Percentiles rank a stretch among this genome's conserved stretches.
phyloP scores from a whole-genome alignment of 1,140 invertebrate species.

The Galleria mellonella region DNA sequence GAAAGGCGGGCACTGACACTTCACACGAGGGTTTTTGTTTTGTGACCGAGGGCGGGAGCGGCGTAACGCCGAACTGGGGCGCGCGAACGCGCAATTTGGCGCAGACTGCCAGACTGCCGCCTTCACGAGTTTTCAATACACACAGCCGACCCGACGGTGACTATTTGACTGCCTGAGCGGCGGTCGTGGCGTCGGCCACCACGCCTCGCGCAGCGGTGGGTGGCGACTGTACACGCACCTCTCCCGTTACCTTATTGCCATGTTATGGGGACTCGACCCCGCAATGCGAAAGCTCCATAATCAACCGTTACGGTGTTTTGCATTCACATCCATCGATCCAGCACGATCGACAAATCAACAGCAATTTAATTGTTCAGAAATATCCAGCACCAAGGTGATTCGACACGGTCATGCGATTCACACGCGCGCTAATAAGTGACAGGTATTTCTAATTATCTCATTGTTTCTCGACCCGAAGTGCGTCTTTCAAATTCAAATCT shows the following conservation, averaged over 20 bases:
- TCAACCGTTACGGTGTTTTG: constrained; percentile 32
- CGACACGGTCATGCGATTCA: constrained; percentile 9
- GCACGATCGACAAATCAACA: not conserved
- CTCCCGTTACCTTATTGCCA: constrained; percentile 69
- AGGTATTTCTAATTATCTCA: constrained; percentile 21
- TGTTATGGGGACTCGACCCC: constrained; percentile 67
- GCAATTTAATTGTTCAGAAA: not conserved
- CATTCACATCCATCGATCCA: constrained; percentile 15
- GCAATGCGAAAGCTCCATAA: constrained; percentile 49
- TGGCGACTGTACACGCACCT: constrained; percentile 51
- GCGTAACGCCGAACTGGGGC: constrained; percentile 30
- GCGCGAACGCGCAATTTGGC: constrained; percentile 46
- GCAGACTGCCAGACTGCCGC: constrained; percentile 50
- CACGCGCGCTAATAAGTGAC: constrained; percentile 3
- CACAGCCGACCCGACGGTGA: constrained; percentile 47
- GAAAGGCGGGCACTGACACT: constrained; percentile 56
- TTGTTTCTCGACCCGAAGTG: constrained; percentile 23
- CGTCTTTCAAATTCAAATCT: constrained; percentile 38
- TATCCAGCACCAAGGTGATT: constrained; percentile 11
- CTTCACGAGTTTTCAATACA: constrained; percentile 40
- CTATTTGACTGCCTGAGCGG: constrained; percentile 51
- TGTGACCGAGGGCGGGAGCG: constrained; percentile 5
- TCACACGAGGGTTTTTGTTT: constrained; percentile 21
- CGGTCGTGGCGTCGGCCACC: constrained; percentile 38
- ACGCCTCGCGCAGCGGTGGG: constrained; percentile 55